Evolutionary conservation across 2,797 vertebrate species (phyloP).

Genomic region (Diplodus puntazzo): DNA sequence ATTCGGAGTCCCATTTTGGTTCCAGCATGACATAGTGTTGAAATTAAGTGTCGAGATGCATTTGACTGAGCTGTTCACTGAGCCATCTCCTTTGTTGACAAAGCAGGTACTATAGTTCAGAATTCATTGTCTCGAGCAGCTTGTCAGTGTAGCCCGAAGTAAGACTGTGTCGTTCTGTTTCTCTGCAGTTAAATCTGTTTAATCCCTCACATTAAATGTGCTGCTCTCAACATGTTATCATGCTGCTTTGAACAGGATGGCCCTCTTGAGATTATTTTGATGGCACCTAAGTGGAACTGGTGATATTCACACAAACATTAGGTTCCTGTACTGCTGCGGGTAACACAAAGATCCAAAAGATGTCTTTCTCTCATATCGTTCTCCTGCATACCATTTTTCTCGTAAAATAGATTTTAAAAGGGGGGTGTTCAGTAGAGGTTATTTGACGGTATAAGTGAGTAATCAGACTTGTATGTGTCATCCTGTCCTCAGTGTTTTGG

Average conservation of each 20-base stretch:
- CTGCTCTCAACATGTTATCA: constrained; percentile 31
- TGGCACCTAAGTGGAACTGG: constrained; percentile 27
- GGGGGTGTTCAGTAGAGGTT: neutral
- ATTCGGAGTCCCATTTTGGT: constrained; percentile 49
- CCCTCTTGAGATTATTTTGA: constrained; percentile 47
- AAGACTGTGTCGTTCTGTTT: constrained; percentile 22
- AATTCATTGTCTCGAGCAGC: constrained; percentile 41
- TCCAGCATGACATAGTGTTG: constrained; percentile 52
- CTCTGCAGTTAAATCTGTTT: constrained; percentile 40
- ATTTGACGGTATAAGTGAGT: constrained; percentile 22
- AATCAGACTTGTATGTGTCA: constrained; percentile 26
- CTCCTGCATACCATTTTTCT: neutral
- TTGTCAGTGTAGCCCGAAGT: constrained; percentile 28
- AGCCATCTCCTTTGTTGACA: constrained; percentile 53
- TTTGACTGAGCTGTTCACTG: constrained; percentile 63
- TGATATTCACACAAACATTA: constrained; percentile 16
- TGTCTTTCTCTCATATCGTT: neutral
- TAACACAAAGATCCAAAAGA: constrained; percentile 1
- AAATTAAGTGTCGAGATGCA: constrained; percentile 59
- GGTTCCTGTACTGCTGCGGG: neutral
- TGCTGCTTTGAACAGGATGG: constrained; percentile 35
- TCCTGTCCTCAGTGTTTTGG: constrained; percentile 23
- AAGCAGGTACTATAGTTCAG: constrained; percentile 65
- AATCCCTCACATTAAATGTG: constrained; percentile 54
- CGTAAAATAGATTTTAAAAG: neutral